Base-by-base conservation (phyloP, 1,140 invertebrate species). In the Hylyphantes graminicola region DNA sequence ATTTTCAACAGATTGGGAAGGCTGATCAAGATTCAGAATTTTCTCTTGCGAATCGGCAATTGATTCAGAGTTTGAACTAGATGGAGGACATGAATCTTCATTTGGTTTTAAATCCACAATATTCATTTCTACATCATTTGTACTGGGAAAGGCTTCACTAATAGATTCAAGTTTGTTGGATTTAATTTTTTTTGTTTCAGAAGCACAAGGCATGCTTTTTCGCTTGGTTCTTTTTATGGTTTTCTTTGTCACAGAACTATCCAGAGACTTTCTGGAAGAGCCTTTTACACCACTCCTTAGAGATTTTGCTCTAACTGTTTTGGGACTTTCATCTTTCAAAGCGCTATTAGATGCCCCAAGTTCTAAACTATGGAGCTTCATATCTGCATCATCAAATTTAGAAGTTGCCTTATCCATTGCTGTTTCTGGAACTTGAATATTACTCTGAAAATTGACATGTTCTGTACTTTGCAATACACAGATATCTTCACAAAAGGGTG, bases 261-360 rank as follows among this genome's bases (percentile, higher is more conserved):
- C 21, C 3, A 63, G 19, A 9, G 74, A 76, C 63, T 76, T 76
- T 9, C 74, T 10, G n/a, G 7, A 21, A n/a, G 21, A 10, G 51
- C 63, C 63, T 50, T 51, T 61, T 15, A 5, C 17, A 9, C 21
- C 15, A 76, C 57, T 76, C 15, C 57, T 11, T 35, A 74, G 53
- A 19, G 72, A 59, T 59, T 74, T 74, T 55, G 57, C 17, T 50
- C 19, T 57, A 11, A 74, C 72, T 57, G 72, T 74, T 12, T 74
- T 57, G 9, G 53, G 19, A 59, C 55, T 59, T 11, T 74, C 72
- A 35, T 74, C 55, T 7, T 72, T 72, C 19, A 53, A n/a, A 53
- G 48, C 67, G 19, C 51, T 70, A 70, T 53, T n/a, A 35, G 35
- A 59, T 13, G n/a, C 12, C 12, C n/a, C n/a, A 59, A 59, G 57